A percentile compares a stretch with the other conserved stretches of the same genome.
These are phyloP conservation scores for Drosophila novamexicana DNA, from an alignment of 1,140 invertebrate species.

Conservation along the genomic window DNA sequence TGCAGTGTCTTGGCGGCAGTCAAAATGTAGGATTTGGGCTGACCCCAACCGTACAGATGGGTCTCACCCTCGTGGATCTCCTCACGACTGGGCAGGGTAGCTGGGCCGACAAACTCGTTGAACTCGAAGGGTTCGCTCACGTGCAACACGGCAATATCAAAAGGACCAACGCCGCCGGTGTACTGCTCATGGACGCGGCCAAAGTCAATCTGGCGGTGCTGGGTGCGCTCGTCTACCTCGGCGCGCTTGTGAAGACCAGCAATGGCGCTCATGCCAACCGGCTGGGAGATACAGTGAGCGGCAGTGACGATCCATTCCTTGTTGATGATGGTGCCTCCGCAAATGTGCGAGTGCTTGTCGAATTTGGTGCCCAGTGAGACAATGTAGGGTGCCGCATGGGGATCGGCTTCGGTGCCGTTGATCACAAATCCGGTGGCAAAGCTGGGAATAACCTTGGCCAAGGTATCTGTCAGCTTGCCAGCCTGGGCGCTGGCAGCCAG, in stretches of 20 bases:
- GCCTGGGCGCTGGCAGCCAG: slow-evolving; percentile 57
- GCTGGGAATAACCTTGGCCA: slow-evolving; percentile 64
- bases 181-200: slow-evolving; percentile 85
- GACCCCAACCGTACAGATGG: slow-evolving; percentile 86
- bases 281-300: slow-evolving; percentile 67
- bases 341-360: slow-evolving; percentile 70
- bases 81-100: slow-evolving; percentile 85
- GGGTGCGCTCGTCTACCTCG: slow-evolving; percentile 76
- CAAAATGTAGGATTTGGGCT: slow-evolving; percentile 67
- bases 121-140: slow-evolving; percentile 86
- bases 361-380: slow-evolving; percentile 62
- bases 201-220: slow-evolving; percentile 85
- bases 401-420: slow-evolving; percentile 74
- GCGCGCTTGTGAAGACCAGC: slow-evolving; percentile 71
- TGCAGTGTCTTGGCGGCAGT: slow-evolving; percentile 77
- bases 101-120: slow-evolving; percentile 85
- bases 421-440: slow-evolving; percentile 76
- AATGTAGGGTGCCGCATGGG: slow-evolving; percentile 79
- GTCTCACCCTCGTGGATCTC: slow-evolving; percentile 80
- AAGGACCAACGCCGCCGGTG: slow-evolving; percentile 85
- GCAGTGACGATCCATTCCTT: slow-evolving; percentile 77
- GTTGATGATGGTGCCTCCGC: slow-evolving; percentile 71
- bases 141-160: slow-evolving; percentile 88
- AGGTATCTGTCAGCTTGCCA: slow-evolving; percentile 38
- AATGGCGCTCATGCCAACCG: slow-evolving; percentile 62